Conservation (phyloP, 2,113 vertebrate species). For the Carassius gibelio region DNA sequence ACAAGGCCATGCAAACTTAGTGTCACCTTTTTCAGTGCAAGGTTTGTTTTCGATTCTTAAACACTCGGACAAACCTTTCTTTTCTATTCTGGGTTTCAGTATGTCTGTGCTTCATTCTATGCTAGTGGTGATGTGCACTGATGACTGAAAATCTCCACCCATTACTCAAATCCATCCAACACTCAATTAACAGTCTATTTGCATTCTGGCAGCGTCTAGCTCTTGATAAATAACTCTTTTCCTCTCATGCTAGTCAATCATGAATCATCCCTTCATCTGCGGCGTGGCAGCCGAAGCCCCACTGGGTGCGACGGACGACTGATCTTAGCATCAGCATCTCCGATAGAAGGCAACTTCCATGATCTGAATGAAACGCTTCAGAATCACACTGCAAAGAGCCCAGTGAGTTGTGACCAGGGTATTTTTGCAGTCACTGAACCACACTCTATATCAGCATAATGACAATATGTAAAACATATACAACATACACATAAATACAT, state of each 20-base stretch:
- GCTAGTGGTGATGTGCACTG: slow-evolving; percentile 70
- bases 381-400: background rate
- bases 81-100: background rate
- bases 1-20: background rate
- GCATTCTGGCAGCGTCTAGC: slow-evolving; percentile 71
- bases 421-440: background rate
- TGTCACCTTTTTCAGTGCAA: background rate
- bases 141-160: slow-evolving; percentile 67
- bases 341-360: slow-evolving; percentile 48
- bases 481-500: background rate
- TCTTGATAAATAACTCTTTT: slow-evolving; percentile 73
- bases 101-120: slow-evolving; percentile 43
- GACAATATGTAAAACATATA: background rate
- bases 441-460: background rate
- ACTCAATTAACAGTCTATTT: slow-evolving; percentile 78
- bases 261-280: slow-evolving; percentile 67
- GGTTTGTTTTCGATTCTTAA: background rate
- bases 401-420: background rate
- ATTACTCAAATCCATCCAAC: slow-evolving; percentile 76
- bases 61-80: background rate
- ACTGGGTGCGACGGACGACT: slow-evolving; percentile 45
- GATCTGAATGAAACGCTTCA: slow-evolving; percentile 7
- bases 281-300: slow-evolving; percentile 55
- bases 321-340: slow-evolving; percentile 39
- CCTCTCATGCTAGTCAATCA: slow-evolving; percentile 74